Evolutionary conservation across 35 echinoderm and acorn worm species (phyloP), one percentile per base, ranked within the genome.

Genomic region (Eucidaris tribuloides): DNA sequence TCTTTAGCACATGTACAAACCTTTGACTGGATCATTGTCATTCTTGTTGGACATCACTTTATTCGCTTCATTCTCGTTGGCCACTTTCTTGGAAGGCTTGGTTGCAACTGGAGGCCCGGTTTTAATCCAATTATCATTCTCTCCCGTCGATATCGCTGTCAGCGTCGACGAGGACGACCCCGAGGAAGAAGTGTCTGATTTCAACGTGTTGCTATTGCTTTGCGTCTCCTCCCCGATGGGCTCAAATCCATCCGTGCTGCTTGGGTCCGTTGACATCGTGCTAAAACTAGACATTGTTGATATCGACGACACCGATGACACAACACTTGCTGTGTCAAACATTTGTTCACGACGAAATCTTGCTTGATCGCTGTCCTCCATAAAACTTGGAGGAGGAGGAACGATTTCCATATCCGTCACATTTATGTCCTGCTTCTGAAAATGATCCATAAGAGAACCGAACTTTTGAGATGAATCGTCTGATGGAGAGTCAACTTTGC

Each of bases 241-340:
- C 23, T 89, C 86, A 81, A 79, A 84, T 71, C 79, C 74, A 38
- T 90, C 87, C 19, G 31, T 88, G 58, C 80, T 89, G 58, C 92
- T 94, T 28, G 92, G 87, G 32, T 94, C 92, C 4, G 92, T 94
- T 17, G 87, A 89, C 92, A 94, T 89, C 2, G 84, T 91, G 24
- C 70, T 78, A 36, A 81, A 83, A 24, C 81, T 98, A 0, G 96
- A 99, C 58, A 99, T 60, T 19, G 96, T 93, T 35, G 96, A 99
- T 36, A 86, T 66, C 28, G 96, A 93, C 7, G 96, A 99, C 59
- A 88, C 61, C 6, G 91, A 93, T 43, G 91, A 93, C n/a, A 92
- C 84, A 19, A 92, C 83, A 62, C 91, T 99, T 23, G 83, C 87
- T 7, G 86, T 93, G 52, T 99, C 96, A 42, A 83, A 83, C 0